Conservation (phyloP, 2,797 vertebrate species). For the Typhlichthys eigenmanni region DNA sequence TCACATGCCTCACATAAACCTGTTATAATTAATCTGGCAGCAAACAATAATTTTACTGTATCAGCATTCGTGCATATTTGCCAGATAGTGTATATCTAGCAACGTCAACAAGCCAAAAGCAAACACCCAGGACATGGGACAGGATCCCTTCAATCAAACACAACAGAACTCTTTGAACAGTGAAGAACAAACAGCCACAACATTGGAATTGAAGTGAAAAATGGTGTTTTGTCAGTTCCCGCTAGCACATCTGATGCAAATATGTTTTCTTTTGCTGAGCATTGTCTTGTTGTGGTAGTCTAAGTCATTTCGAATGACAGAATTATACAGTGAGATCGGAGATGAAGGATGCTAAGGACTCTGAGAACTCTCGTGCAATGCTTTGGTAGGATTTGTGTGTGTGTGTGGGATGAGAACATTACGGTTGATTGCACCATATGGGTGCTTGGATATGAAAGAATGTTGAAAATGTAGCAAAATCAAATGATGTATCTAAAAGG, state of each 20-base stretch:
- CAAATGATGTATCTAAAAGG: conserved; percentile 32
- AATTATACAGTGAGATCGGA: conserved; percentile 27
- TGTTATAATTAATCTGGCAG: conserved; percentile 58
- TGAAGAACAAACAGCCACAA: conserved; percentile 46
- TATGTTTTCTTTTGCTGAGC: conserved; percentile 27
- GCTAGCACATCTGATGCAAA: conserved; percentile 44
- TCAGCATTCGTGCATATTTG: conserved; percentile 46
- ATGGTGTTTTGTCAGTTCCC: conserved; percentile 24
- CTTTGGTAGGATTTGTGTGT: conserved; percentile 16
- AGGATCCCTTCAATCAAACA: conserved; percentile 58
- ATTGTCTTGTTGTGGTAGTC: conserved; percentile 27
- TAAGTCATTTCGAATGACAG: conserved; percentile 48
- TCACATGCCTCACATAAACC: conserved; percentile 45
- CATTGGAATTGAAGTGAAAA: conserved; percentile 53
- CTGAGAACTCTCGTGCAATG: not conserved
- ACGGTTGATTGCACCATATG: conserved; percentile 30
- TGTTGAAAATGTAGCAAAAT: conserved; percentile 33
- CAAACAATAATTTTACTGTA: conserved; percentile 33
- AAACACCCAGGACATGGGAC: conserved; percentile 43
- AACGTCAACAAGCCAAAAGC: conserved; percentile 53
- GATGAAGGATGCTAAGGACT: conserved; percentile 32
- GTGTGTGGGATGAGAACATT: conserved; percentile 29
- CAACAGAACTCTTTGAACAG: conserved; percentile 45
- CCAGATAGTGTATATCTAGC: conserved; percentile 49
- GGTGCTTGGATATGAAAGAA: conserved; percentile 27